Evolutionary conservation across 2,888 invertebrate genomes (phyloP).

Genomic region (Morpho deidamia): DNA sequence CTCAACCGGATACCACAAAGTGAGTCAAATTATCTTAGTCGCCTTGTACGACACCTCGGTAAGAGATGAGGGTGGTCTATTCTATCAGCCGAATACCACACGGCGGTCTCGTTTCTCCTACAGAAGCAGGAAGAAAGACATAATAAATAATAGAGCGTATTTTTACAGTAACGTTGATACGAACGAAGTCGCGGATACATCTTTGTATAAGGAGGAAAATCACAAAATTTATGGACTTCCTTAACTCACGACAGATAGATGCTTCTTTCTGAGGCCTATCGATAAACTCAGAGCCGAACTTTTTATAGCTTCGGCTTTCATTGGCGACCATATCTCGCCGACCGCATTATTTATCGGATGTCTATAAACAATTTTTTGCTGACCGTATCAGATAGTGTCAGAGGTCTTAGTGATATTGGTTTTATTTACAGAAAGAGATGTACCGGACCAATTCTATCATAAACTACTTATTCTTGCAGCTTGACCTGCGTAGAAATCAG

Average conservation of each 20-base stretch:
- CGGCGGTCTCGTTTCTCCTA: too few species aligned
- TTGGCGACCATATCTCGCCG: constrained; percentile 36
- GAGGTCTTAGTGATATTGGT: background rate
- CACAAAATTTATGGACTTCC: constrained; percentile 62
- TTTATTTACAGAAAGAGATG: background rate
- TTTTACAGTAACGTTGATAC: constrained; percentile 44
- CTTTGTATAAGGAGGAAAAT: constrained; percentile 59
- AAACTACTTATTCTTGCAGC: too few species aligned
- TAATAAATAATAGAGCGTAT: too few species aligned
- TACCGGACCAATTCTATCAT: too few species aligned
- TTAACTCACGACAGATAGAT: constrained; percentile 55
- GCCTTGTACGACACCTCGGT: too few species aligned
- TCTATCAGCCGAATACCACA: too few species aligned
- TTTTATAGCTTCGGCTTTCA: constrained; percentile 32
- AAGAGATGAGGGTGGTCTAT: too few species aligned
- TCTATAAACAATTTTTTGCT: constrained; percentile 47
- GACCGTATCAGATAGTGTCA: constrained; percentile 35
- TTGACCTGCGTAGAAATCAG: too few species aligned
- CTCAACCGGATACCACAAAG: too few species aligned
- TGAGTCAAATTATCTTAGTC: too few species aligned
- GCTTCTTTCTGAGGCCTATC: constrained; percentile 42
- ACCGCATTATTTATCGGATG: constrained; percentile 44
- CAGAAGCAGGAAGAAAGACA: too few species aligned
- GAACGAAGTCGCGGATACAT: constrained; percentile 12
- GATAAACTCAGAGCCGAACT: constrained; percentile 44